phyloP scores from a whole-genome alignment of 2,888 invertebrate species.

The Euplexia lucipara region DNA sequence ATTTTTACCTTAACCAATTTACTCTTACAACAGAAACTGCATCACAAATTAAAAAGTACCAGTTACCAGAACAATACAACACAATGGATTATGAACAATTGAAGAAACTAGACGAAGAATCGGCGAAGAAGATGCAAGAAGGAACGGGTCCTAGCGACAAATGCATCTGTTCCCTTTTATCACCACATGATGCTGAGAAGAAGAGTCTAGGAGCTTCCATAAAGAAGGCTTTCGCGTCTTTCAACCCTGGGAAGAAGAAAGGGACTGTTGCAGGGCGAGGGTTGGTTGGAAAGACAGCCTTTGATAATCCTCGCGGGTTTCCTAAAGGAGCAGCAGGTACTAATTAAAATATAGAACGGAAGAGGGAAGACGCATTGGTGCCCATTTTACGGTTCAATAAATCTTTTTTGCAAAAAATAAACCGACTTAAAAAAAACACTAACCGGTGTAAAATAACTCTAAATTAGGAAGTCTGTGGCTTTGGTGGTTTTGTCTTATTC shows the following conservation, averaged over 20 bases:
- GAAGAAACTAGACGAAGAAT: conserved; percentile 75
- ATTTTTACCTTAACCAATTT: neutral
- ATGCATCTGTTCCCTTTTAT: conserved; percentile 73
- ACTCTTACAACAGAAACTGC: conserved; percentile 2
- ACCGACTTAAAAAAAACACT: too few relatives aligned
- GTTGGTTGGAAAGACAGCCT: too few relatives aligned
- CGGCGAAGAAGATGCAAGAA: conserved; percentile 69
- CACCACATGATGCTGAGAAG: conserved; percentile 62
- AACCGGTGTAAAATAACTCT: too few relatives aligned
- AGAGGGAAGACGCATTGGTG: too few relatives aligned
- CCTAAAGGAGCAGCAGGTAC: too few relatives aligned
- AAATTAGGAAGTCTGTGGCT: too few relatives aligned
- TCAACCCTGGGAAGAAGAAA: conserved; percentile 45
- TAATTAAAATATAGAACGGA: too few relatives aligned
- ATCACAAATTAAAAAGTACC: neutral
- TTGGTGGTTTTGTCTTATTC: too few relatives aligned
- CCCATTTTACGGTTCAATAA: too few relatives aligned
- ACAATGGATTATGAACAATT: conserved; percentile 70
- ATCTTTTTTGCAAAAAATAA: too few relatives aligned
- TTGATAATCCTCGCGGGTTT: too few relatives aligned
- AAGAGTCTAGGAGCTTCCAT: conserved; percentile 70
- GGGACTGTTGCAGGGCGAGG: conserved; percentile 1
- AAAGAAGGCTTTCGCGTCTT: conserved; percentile 69
- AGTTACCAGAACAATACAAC: neutral
- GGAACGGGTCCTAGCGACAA: conserved; percentile 73